Evolutionary conservation across 2,888 invertebrate species (phyloP), one percentile per base, ranked within the genome.

Genomic region (Melolontha melolontha): DNA sequence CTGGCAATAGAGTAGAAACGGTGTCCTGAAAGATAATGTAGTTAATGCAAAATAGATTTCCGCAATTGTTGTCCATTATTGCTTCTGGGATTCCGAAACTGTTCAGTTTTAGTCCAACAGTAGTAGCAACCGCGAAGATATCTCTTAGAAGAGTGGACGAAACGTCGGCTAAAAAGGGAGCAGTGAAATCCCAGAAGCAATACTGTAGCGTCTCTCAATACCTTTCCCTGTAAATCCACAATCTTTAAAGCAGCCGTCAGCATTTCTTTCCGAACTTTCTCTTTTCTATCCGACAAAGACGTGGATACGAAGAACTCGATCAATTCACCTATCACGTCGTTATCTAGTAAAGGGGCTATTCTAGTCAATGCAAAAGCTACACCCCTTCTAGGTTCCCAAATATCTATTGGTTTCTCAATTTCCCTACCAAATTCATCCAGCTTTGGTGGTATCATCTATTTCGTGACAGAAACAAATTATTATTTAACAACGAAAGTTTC

Each of bases 391-490:
- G 94, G 92, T 71, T 91, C 91, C 96, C 96, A 98, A 76, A 92
- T 91, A 84, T 99, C 98, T 65, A 94, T 87, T 0, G 95, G 91
- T 74, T 91, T 91, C 77, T 91, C 91, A 42, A 95, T 86, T 80
- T 93, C 91, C 72, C 98, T 90, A 11, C 97, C 97, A 84, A 98
- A 96, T 80, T 93, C 91, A 84, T 99, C 98, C 73, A 95, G 84
- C 80, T 90, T 89, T 0, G 95, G 92, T 11, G 95, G 94, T 77
- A 94, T 92, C 87, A 94, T 87, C 87, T 90, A 80, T 6, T 75
- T 34, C 6, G 77, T 72, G 67, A 69, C 29, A 49, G 49, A 14
- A 54, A 34, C 10, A 50, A 34, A 34, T 34, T 34, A 34, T 34
- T 34, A 1, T 5, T 1, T 6, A 34, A 34, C 2, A 34, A 34